Evolutionary conservation across 2,113 vertebrate species (phyloP).

Genomic region (Crotalus horridus): DNA sequence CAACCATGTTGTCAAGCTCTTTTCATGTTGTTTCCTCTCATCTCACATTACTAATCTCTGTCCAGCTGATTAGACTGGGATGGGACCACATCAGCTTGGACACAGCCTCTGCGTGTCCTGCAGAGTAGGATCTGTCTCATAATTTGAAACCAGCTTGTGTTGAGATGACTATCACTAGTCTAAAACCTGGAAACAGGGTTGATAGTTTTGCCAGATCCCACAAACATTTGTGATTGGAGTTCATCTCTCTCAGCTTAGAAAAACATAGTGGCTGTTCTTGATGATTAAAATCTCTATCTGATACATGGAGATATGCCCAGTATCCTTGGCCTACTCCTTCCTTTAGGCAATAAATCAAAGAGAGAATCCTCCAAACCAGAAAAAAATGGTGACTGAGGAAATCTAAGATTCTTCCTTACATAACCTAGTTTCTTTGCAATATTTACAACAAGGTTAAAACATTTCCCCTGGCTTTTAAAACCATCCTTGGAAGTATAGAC

Average conservation of each 20-base stretch:
- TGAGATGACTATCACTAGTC: too few species aligned
- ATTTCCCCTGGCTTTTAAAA: constrained; percentile 39
- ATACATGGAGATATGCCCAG: background rate
- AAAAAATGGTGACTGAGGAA: background rate
- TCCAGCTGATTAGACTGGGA: background rate
- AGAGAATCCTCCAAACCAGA: too few species aligned
- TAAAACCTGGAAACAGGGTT: background rate
- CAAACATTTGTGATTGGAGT: too few species aligned
- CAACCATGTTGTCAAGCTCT: background rate
- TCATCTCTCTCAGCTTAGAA: background rate
- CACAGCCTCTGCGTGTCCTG: too few species aligned
- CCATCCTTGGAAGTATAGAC: constrained; percentile 32
- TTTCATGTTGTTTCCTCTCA: background rate
- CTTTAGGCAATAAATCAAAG: too few species aligned
- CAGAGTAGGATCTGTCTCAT: too few species aligned
- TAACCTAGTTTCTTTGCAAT: constrained; percentile 63
- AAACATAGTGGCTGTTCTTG: background rate
- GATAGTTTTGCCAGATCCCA: background rate
- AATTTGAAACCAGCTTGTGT: background rate
- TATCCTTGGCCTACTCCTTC: too few species aligned
- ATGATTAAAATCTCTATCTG: too few species aligned
- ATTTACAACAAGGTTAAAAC: background rate
- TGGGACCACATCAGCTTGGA: too few species aligned
- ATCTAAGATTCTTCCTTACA: background rate
- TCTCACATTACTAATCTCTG: background rate